Conservation (phyloP, 2,113 vertebrate genomes). For the Nycticryphes semicollaris region DNA sequence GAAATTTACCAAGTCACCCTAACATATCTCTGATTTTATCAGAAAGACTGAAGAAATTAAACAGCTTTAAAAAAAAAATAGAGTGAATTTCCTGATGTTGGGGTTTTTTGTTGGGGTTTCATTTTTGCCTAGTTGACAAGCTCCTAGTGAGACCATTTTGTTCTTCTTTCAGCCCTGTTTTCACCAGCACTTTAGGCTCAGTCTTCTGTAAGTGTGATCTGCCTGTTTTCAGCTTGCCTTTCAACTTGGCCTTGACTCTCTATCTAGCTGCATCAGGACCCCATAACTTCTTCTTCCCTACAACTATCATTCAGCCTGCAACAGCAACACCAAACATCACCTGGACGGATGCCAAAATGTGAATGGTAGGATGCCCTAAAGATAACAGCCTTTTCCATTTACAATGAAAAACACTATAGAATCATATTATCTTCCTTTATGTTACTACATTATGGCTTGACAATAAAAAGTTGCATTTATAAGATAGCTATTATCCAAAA, state of each 20-base stretch:
- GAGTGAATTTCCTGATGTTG: neutral
- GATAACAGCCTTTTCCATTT: neutral
- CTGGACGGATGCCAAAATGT: conserved; percentile 82
- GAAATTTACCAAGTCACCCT: neutral
- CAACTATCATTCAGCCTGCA: conserved; percentile 76
- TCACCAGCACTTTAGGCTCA: conserved; percentile 86
- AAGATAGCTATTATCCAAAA: neutral
- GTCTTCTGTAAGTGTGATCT: conserved; percentile 92
- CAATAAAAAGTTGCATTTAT: neutral
- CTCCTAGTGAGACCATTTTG: neutral
- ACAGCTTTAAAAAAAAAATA: neutral
- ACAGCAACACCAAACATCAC: conserved; percentile 82
- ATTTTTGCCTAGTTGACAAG: neutral
- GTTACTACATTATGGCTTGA: neutral
- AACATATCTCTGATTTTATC: neutral
- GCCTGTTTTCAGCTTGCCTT: conserved; percentile 92
- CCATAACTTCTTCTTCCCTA: conserved; percentile 86
- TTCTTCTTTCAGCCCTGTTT: conserved; percentile 81
- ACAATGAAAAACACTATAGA: neutral
- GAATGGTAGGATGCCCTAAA: conserved; percentile 74
- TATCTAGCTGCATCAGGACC: conserved; percentile 90
- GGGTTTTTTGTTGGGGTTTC: neutral
- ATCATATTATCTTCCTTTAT: neutral
- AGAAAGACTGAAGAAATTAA: neutral
- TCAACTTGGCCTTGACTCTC: conserved; percentile 89